A percentile compares a stretch with the other conserved stretches of the same genome.
phyloP scores from a whole-genome alignment of 1,140 invertebrate genomes.

The Drosophila neocordata region DNA sequence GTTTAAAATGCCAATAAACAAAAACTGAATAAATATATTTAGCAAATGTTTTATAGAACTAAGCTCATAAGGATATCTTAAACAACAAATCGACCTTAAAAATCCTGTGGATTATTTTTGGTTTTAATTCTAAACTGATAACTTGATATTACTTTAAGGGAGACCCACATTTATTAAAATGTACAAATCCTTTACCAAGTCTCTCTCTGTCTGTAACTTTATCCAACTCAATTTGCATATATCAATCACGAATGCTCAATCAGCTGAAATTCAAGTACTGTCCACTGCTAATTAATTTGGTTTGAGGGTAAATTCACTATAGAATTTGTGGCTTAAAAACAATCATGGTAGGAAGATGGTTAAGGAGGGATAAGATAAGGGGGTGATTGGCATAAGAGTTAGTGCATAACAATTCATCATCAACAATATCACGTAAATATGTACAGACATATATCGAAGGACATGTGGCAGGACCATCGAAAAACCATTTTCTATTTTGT shows the following conservation, averaged over 20 bases:
- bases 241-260: conserved; percentile 38
- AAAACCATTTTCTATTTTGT: conserved; percentile 62
- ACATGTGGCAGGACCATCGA: conserved; percentile 38
- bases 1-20: too few relatives aligned
- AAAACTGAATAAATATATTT: too few relatives aligned
- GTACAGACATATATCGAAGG: conserved; percentile 33
- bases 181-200: background rate
- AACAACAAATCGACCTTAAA: too few relatives aligned
- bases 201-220: background rate
- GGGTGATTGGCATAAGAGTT: background rate
- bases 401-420: conserved; percentile 42
- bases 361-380: background rate
- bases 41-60: too few relatives aligned
- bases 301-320: conserved; percentile 34
- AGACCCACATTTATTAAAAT: too few relatives aligned
- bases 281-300: conserved; percentile 54
- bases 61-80: too few relatives aligned
- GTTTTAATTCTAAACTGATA: too few relatives aligned
- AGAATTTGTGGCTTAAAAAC: conserved; percentile 36
- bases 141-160: too few relatives aligned
- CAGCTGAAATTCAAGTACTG: conserved; percentile 21
- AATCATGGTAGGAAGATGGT: background rate
- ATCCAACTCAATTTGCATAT: conserved; percentile 3
- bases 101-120: too few relatives aligned
- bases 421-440: conserved; percentile 36